Conservation (phyloP, 2,797 vertebrate species). For the Sebastes melanostomus region DNA sequence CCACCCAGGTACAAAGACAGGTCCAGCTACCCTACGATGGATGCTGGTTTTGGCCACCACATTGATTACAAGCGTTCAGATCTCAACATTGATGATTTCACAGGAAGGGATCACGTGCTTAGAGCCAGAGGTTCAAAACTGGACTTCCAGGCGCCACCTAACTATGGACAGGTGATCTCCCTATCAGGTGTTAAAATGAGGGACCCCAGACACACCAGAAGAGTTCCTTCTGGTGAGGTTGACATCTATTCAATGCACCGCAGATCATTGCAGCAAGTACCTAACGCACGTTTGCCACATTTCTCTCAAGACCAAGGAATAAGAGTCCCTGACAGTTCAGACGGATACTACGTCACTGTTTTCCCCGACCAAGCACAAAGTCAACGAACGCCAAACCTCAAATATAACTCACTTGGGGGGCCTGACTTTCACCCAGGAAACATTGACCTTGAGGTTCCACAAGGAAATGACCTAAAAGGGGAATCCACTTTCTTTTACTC, state of each 20-base stretch:
- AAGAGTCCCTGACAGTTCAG: slow-evolving; percentile 9
- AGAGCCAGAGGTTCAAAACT: slow-evolving; percentile 53
- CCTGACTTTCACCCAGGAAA: slow-evolving; percentile 50
- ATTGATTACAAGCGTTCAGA: slow-evolving; percentile 55
- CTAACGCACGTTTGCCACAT: not conserved
- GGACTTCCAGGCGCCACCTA: slow-evolving; percentile 5
- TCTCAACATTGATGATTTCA: slow-evolving; percentile 77
- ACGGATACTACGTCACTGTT: slow-evolving; percentile 61
- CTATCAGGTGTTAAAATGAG: not conserved
- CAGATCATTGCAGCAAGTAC: not conserved
- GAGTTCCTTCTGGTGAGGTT: not conserved
- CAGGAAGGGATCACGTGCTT: slow-evolving; percentile 62
- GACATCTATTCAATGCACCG: not conserved
- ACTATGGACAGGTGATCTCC: not conserved
- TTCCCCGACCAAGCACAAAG: slow-evolving; percentile 53
- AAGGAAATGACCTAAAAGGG: slow-evolving; percentile 55
- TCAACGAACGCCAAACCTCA: slow-evolving; percentile 47
- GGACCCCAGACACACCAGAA: slow-evolving; percentile 9
- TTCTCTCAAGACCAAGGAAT: slow-evolving; percentile 12
- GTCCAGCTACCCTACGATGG: slow-evolving; percentile 34
- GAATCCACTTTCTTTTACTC: slow-evolving; percentile 70
- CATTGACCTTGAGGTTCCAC: slow-evolving; percentile 80
- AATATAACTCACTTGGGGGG: slow-evolving; percentile 55
- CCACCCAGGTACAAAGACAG: slow-evolving; percentile 11
- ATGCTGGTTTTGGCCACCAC: slow-evolving; percentile 1